These are phyloP conservation scores for Brenthis hecate DNA, from an alignment of 2,888 invertebrate species.

Conservation along the genomic window DNA sequence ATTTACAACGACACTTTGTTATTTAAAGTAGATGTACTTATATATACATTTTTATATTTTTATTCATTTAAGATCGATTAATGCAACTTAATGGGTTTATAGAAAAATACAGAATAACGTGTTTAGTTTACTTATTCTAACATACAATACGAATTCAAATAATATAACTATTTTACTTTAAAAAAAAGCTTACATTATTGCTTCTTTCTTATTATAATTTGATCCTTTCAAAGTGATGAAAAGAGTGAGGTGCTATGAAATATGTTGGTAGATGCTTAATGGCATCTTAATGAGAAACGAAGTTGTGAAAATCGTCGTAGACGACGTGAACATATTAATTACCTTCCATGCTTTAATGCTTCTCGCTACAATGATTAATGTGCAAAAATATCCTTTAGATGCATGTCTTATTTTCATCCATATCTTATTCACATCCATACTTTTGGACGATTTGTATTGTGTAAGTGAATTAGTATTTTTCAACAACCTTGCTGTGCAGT, in stretches of 20 bases:
- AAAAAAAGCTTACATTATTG: background rate
- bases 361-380: constrained; percentile 64
- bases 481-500: no score
- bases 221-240: constrained; percentile 36
- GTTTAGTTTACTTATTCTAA: no score
- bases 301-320: constrained; percentile 54
- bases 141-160: no score
- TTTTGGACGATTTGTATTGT: background rate
- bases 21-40: background rate
- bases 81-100: no score
- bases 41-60: no score
- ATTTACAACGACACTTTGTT: background rate
- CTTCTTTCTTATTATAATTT: background rate
- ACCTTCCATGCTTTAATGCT: constrained; percentile 62
- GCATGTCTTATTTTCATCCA: background rate
- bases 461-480: no score
- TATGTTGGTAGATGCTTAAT: constrained; percentile 53
- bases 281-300: constrained; percentile 68
- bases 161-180: background rate
- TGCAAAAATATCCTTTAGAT: constrained; percentile 26
- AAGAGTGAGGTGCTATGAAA: constrained; percentile 43
- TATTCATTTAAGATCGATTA: no score
- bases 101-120: no score
- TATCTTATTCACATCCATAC: background rate
- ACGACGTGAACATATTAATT: constrained; percentile 71